Percentiles rank a stretch among this genome's conserved stretches.
These are phyloP conservation scores for Scylla paramamosain DNA, from an alignment of 1,140 invertebrate genomes.

Conservation along the genomic window DNA sequence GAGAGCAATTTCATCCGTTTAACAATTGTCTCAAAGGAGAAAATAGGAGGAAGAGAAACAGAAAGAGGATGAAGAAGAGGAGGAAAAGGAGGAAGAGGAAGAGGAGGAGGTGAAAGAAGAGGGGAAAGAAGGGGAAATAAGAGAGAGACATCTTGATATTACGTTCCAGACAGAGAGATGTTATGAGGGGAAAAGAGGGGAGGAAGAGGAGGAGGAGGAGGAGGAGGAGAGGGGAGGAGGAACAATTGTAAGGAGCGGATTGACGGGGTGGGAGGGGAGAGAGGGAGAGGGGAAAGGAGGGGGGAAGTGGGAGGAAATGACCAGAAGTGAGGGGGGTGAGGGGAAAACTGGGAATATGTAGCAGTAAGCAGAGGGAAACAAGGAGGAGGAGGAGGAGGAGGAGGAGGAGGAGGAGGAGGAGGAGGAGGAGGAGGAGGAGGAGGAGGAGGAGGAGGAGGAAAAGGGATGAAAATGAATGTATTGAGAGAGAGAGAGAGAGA, in stretches of 20 bases:
- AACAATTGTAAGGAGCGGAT: not conserved
- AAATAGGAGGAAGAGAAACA: too few relatives aligned
- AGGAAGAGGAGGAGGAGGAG: not conserved
- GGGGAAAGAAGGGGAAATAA: too few relatives aligned
- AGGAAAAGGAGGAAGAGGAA: too few relatives aligned
- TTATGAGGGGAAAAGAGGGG: not conserved
- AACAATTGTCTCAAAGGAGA: too few relatives aligned
- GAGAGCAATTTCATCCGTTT: too few relatives aligned
- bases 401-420: not conserved
- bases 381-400: not conserved
- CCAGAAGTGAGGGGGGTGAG: not conserved
- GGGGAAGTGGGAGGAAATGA: not conserved
- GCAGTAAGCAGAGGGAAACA: not conserved
- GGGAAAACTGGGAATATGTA: not conserved
- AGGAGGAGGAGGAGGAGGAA: not conserved
- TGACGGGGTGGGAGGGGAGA: not conserved
- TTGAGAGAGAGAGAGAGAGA: not conserved
- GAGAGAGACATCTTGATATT: too few relatives aligned
- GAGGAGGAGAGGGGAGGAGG: not conserved
- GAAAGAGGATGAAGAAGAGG: too few relatives aligned
- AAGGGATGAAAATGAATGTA: not conserved
- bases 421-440: conserved; percentile 3
- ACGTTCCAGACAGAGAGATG: too few relatives aligned
- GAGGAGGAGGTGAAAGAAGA: too few relatives aligned
- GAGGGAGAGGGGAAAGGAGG: not conserved